phyloP scores from a whole-genome alignment of 2,113 vertebrate genomes.

The Hyperopisus bebe region DNA sequence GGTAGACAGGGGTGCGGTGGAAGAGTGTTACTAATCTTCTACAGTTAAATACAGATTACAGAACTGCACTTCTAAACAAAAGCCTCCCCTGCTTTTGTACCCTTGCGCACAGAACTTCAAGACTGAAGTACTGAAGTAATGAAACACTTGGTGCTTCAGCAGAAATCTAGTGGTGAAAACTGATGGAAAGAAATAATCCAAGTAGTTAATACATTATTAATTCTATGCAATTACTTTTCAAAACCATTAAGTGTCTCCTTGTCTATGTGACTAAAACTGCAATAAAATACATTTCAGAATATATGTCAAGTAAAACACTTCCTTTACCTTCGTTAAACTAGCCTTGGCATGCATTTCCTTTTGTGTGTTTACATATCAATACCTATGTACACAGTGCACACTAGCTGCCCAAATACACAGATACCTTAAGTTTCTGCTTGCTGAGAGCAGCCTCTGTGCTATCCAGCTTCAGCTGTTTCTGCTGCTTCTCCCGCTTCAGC shows the following conservation, averaged over 20 bases:
- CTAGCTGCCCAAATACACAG: background rate
- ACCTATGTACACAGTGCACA: background rate
- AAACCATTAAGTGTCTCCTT: background rate
- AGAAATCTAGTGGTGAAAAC: background rate
- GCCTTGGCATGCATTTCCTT: background rate
- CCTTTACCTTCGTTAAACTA: background rate
- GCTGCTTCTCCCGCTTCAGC: slow-evolving; percentile 61
- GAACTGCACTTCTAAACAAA: background rate
- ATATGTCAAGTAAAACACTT: background rate
- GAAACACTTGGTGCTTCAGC: background rate
- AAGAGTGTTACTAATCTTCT: background rate
- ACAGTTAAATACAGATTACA: background rate
- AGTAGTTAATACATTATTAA: background rate
- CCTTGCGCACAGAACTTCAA: background rate
- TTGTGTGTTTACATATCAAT: background rate
- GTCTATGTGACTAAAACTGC: background rate
- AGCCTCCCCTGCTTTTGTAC: background rate
- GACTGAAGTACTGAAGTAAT: background rate
- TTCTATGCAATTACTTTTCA: background rate
- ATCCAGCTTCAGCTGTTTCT: slow-evolving; percentile 69
- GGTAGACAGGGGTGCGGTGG: background rate
- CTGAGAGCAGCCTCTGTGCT: slow-evolving; percentile 56
- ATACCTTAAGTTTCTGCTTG: slow-evolving; percentile 52
- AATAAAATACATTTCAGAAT: background rate
- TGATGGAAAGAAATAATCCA: background rate